Conservation (phyloP, 1,140 invertebrate species). For the Drosophila pandora region DNA sequence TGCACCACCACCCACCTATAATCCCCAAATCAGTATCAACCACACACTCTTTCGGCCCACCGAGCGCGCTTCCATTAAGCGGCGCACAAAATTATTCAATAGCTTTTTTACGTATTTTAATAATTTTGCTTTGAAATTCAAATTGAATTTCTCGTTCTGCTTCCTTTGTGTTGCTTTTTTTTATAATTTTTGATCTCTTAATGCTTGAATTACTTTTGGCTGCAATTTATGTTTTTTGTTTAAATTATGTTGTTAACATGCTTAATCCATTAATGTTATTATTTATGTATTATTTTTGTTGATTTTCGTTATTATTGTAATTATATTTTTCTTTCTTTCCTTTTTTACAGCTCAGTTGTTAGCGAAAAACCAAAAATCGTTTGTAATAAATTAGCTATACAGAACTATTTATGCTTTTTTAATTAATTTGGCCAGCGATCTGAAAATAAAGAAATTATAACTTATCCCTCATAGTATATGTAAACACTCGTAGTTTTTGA, state of each 20-base stretch:
- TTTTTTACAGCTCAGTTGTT: constrained; percentile 80
- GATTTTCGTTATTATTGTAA: constrained; percentile 46
- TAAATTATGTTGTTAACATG: constrained; percentile 71
- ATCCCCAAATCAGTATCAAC: constrained; percentile 20
- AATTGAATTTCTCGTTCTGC: constrained; percentile 56
- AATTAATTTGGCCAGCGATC: constrained; percentile 35
- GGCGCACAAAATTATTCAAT: constrained; percentile 75
- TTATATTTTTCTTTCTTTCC: constrained; percentile 44
- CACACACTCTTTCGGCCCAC: constrained; percentile 63
- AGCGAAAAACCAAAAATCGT: constrained; percentile 55
- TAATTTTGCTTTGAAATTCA: constrained; percentile 53
- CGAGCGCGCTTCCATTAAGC: constrained; percentile 42
- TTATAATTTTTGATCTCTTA: constrained; percentile 71
- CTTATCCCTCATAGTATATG: constrained; percentile 26
- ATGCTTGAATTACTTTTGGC: constrained; percentile 74
- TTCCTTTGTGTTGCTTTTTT: constrained; percentile 40
- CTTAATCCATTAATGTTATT: constrained; percentile 61
- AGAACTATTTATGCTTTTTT: constrained; percentile 58
- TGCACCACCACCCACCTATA: constrained; percentile 5
- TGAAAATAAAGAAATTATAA: constrained; percentile 34
- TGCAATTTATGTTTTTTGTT: constrained; percentile 65
- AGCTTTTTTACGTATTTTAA: constrained; percentile 50
- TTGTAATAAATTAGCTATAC: constrained; percentile 76
- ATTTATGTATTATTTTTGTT: constrained; percentile 55
- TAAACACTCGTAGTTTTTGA: constrained; percentile 24